phyloP scores from a whole-genome alignment of 30 jellyfish, hydroid and myxozoan genomes.

The Sanderia malayensis region DNA sequence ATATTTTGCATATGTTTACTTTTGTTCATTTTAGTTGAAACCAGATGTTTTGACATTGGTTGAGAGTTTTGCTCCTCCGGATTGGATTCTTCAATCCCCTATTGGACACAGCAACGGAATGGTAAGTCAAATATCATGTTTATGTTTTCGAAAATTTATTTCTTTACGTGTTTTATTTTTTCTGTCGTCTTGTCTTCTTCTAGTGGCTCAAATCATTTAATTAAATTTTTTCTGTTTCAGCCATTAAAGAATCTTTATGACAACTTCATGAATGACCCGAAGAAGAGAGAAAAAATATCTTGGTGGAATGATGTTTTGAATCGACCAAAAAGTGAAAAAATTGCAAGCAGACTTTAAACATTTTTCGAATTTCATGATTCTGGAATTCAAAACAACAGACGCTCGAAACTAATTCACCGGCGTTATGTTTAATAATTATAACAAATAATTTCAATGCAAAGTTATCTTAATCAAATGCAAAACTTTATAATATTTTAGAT shows the following conservation, averaged over 20 bases:
- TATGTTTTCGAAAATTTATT: not conserved
- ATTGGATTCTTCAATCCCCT: conserved; percentile 84
- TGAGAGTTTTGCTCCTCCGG: conserved; percentile 95
- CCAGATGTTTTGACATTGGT: conserved; percentile 80
- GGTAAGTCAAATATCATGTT: conserved; percentile 33
- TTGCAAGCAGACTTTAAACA: not conserved
- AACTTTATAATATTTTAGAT: no score
- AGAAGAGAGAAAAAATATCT: conserved; percentile 60
- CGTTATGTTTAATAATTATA: no score
- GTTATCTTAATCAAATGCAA: no score
- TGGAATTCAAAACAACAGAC: no score
- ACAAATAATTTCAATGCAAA: no score
- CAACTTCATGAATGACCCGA: conserved; percentile 70
- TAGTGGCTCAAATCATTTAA: not conserved
- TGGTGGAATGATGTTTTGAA: conserved; percentile 87
- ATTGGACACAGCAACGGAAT: conserved; percentile 87
- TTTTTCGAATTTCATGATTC: no score
- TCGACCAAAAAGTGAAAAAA: conserved; percentile 33
- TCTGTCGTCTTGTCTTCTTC: not conserved
- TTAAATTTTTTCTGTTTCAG: conserved; percentile 37
- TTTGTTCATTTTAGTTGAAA: conserved; percentile 56
- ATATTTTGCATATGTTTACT: not conserved
- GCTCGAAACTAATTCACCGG: no score
- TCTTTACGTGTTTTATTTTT: not conserved
- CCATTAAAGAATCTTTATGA: conserved; percentile 84